Conservation (phyloP, 2,797 vertebrate species). For the Cyclopterus lumpus region DNA sequence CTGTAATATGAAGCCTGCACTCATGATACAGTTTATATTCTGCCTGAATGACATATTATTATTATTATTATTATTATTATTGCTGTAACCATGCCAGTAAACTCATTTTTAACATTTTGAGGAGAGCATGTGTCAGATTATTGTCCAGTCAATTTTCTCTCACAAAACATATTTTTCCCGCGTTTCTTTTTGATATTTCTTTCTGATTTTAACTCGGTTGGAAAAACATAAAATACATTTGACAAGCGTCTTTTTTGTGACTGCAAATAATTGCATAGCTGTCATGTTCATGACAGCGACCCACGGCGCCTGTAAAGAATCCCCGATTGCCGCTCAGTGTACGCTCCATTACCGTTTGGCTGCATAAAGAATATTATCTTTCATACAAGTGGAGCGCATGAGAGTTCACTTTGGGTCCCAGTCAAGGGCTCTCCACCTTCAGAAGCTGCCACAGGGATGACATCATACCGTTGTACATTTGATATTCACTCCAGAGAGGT, state of each 20-base stretch:
- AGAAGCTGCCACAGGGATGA: slow-evolving; percentile 17
- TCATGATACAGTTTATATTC: background rate
- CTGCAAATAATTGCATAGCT: slow-evolving; percentile 35
- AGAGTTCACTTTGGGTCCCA: slow-evolving; percentile 75
- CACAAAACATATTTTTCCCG: background rate
- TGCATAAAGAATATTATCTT: slow-evolving; percentile 65
- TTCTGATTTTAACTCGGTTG: slow-evolving; percentile 6
- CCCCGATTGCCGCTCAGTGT: slow-evolving; percentile 56
- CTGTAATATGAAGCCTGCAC: slow-evolving; percentile 22
- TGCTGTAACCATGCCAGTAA: background rate
- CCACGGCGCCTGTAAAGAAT: slow-evolving; percentile 41
- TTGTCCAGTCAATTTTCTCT: background rate
- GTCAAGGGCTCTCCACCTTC: slow-evolving; percentile 83
- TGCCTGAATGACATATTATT: background rate
- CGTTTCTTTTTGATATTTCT: background rate
- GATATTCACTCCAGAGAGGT: slow-evolving; percentile 33
- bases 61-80: background rate
- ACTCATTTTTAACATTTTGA: background rate
- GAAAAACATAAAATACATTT: slow-evolving; percentile 27
- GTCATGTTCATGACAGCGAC: slow-evolving; percentile 33
- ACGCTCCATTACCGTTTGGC: slow-evolving; percentile 61
- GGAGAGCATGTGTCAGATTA: background rate
- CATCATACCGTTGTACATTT: slow-evolving; percentile 32
- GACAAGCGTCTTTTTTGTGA: background rate
- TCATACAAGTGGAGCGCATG: slow-evolving; percentile 61